A percentile compares a stretch with the other conserved stretches of the same genome.
phyloP scores from a whole-genome alignment of 2,797 vertebrate species.

The Dendrocincla fuliginosa region DNA sequence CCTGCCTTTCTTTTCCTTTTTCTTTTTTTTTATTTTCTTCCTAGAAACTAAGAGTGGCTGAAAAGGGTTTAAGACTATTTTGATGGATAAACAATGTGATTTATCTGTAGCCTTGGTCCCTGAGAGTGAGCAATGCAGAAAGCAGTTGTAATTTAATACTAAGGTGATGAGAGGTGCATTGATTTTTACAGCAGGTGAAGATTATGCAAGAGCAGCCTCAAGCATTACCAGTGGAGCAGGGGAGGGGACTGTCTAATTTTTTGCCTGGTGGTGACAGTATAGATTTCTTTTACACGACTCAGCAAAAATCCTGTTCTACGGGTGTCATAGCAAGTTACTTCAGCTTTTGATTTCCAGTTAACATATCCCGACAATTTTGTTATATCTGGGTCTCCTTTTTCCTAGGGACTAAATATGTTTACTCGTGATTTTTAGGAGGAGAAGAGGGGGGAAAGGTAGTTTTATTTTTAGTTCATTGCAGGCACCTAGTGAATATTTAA shows the following conservation, averaged over 20 bases:
- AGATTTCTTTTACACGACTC: conserved; percentile 56
- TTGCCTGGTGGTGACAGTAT: conserved; percentile 48
- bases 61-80: conserved; percentile 7
- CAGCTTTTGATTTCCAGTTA: conserved; percentile 24
- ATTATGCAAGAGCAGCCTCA: conserved; percentile 50
- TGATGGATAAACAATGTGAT: conserved; percentile 1
- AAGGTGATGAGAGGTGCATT: conserved; percentile 59
- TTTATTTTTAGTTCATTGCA: background rate
- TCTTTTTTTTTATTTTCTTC: background rate
- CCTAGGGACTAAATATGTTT: background rate
- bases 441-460: background rate
- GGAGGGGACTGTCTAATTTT: conserved; percentile 50
- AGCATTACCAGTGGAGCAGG: conserved; percentile 7
- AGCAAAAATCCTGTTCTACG: conserved; percentile 56
- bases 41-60: background rate
- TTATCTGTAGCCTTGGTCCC: conserved; percentile 10
- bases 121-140: conserved; percentile 26
- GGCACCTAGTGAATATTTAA: background rate
- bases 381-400: background rate
- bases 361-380: background rate
- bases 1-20: background rate
- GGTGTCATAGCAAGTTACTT: background rate
- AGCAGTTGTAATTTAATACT: conserved; percentile 67
- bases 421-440: background rate
- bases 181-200: conserved; percentile 73